Evolutionary conservation across 2,113 vertebrate genomes (phyloP).

Genomic region (Pterocles gutturalis): DNA sequence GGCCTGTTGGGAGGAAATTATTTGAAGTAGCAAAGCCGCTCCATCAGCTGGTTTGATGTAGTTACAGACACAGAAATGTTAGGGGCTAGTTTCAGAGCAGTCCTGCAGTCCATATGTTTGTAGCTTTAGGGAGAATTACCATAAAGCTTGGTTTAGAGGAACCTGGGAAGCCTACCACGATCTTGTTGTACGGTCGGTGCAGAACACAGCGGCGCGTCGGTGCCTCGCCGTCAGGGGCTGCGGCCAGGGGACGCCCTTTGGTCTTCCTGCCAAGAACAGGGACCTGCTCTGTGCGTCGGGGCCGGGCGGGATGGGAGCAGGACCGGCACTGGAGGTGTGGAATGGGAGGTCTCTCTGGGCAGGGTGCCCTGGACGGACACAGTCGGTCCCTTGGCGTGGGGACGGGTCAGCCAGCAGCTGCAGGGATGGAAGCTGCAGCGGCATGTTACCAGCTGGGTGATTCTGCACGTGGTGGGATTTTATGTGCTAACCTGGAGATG

Average conservation of each 20-base stretch:
- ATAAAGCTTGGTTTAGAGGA: not conserved
- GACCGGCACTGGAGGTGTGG: no score
- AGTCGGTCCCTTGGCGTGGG: rapidly evolving
- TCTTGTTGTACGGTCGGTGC: not conserved
- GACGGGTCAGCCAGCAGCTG: not conserved
- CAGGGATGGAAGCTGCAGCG: not conserved
- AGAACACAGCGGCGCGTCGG: rapidly evolving
- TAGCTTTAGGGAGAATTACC: not conserved
- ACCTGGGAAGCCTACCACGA: rapidly evolving
- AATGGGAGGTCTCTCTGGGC: not conserved
- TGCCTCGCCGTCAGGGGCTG: no score
- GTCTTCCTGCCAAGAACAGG: not conserved
- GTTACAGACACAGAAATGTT: not conserved
- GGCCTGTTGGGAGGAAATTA: not conserved
- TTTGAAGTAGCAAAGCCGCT: not conserved
- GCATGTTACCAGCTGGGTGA: no score
- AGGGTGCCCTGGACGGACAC: rapidly evolving
- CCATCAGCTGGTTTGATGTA: not conserved
- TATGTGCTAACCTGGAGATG: not conserved
- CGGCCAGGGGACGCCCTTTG: no score
- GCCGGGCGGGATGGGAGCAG: not conserved
- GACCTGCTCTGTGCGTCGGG: no score
- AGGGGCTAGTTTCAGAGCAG: not conserved
- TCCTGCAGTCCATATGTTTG: not conserved
- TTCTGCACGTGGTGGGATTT: rapidly evolving